Base-by-base conservation (phyloP, 2,888 invertebrate genomes). In the Dioctria rufipes region DNA sequence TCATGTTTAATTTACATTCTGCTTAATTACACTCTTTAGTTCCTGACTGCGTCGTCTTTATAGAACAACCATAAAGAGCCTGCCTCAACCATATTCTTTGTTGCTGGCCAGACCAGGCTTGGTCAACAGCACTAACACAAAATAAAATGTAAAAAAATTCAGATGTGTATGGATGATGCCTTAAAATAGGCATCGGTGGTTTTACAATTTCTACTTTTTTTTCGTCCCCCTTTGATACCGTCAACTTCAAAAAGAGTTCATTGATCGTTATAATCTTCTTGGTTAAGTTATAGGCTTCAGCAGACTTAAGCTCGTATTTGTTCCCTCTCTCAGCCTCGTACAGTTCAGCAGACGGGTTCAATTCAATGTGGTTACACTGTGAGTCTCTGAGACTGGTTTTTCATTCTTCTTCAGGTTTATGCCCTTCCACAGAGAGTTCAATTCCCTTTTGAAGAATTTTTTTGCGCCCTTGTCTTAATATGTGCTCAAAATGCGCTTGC, bases 381-480 rank as follows among this genome's bases (percentile, higher is more conserved):
- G 2, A 25, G 25, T 25, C 25, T 65, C 69, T 51, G 69, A 25
- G 25, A 69, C 69, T 69, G 69, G 69, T 69, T 69, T 75, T 42
- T 8, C 25, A 25, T 25, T 40, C 49, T 75, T 42, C 42, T 69
- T 42, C 58, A 63, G 78, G 78, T 78, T 65, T 51, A 54, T 78
- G 78, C 78, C 78, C 78, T 78, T 78, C 51, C 54, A 51, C 43
- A 58, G 13, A 51, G 78, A 78, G 78, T 78, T 78, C 78, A 78
- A 40, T 78, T 78, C 78, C 78, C 78, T 66, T 78, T 54, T 78
- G 25, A 37, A 11, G 11, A 25, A 40, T 60, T 77, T 77, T 77
- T 77, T 63, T 61, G 78, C 65, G 54, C 78, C 78, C 78, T 78
- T 66, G 51, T 25, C 13, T 58, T 39, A 5, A 46, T 25, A 25